phyloP scores from a whole-genome alignment of 2,888 invertebrate species.

The Lobophora halterata region DNA sequence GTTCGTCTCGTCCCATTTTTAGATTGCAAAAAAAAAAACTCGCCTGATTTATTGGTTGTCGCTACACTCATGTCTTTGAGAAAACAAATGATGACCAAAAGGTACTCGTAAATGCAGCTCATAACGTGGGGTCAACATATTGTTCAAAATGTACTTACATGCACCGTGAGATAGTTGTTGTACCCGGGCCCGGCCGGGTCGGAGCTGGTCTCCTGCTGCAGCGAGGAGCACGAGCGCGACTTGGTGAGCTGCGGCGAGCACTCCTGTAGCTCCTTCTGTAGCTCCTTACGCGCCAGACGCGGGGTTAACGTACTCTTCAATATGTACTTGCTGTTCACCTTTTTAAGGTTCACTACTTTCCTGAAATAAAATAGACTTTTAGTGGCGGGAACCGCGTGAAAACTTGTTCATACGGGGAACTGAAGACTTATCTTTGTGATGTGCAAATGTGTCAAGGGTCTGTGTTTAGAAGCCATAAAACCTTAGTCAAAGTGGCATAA shows the following conservation, averaged over 20 bases:
- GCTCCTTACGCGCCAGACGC: conserved; percentile 85
- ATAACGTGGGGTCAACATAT: too few relatives aligned
- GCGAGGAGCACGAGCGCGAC: conserved; percentile 87
- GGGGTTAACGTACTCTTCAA: conserved; percentile 91
- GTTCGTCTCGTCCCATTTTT: too few relatives aligned
- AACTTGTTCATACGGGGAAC: too few relatives aligned
- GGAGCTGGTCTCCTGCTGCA: conserved; percentile 79
- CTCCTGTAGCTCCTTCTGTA: conserved; percentile 82
- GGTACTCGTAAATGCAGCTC: too few relatives aligned
- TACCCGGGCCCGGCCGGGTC: conserved; percentile 80
- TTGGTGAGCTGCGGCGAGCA: conserved; percentile 82
- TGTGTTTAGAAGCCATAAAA: neutral
- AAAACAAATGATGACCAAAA: too few relatives aligned
- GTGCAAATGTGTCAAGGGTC: neutral
- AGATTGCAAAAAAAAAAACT: too few relatives aligned
- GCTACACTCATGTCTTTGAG: too few relatives aligned
- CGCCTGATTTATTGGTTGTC: too few relatives aligned
- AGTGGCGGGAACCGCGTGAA: too few relatives aligned
- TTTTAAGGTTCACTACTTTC: conserved; percentile 85
- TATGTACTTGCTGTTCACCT: conserved; percentile 91
- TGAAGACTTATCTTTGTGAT: too few relatives aligned
- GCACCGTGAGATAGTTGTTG: conserved; percentile 88
- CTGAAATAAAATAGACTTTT: conserved; percentile 52
- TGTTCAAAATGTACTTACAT: conserved; percentile 79
- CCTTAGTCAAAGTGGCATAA: neutral